phyloP scores from a whole-genome alignment of 1,140 invertebrate genomes.

The Colletes latitarsis region DNA sequence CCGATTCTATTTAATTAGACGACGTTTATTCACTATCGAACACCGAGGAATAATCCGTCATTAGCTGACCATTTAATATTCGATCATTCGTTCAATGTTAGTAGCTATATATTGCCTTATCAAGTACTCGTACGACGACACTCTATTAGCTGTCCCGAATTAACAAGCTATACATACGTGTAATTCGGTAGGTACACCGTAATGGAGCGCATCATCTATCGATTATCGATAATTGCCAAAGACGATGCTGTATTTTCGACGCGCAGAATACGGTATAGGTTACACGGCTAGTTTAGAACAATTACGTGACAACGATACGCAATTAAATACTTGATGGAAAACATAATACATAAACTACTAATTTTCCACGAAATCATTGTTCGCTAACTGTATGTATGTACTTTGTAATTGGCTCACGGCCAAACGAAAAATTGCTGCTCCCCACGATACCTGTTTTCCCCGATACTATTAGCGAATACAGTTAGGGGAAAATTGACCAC shows the following conservation, averaged over 20 bases:
- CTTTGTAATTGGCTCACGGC: not conserved
- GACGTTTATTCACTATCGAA: slow-evolving; percentile 9
- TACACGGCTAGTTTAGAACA: not conserved
- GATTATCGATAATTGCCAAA: slow-evolving; percentile 47
- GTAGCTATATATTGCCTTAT: slow-evolving; percentile 23
- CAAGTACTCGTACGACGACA: slow-evolving; percentile 12
- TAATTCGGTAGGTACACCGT: slow-evolving; percentile 29
- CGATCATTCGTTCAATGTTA: slow-evolving; percentile 32
- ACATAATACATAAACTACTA: not conserved
- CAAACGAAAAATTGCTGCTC: no score
- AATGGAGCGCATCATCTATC: slow-evolving; percentile 40
- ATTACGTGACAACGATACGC: not conserved
- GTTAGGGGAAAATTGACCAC: no score
- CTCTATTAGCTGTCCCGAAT: slow-evolving; percentile 22
- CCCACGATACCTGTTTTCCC: no score
- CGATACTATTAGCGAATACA: no score
- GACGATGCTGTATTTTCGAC: slow-evolving; percentile 38
- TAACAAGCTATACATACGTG: slow-evolving; percentile 9
- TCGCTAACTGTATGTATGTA: not conserved
- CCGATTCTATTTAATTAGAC: no score
- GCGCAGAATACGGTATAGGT: not conserved
- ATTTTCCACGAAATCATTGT: not conserved
- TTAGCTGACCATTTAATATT: slow-evolving; percentile 2
- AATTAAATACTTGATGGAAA: not conserved
- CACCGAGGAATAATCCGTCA: not conserved